Conservation (phyloP, 2,888 invertebrate species). For the Euphydryas editha region DNA sequence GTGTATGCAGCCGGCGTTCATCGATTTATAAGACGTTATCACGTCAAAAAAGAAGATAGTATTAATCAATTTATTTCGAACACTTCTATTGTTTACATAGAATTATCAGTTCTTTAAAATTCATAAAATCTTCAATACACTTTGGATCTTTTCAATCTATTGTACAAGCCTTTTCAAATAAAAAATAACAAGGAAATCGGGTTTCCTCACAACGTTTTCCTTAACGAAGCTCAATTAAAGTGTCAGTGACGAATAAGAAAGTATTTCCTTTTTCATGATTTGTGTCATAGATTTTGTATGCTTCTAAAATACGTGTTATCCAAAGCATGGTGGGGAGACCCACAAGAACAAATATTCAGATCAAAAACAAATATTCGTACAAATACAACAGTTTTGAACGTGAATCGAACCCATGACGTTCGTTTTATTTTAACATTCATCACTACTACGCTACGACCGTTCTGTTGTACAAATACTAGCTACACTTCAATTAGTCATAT, state of each 20-base stretch:
- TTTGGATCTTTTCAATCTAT: not conserved
- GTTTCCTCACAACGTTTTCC: constrained; percentile 1
- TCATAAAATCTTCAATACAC: not conserved
- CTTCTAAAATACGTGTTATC: not conserved
- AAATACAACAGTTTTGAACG: no score
- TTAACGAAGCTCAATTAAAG: not conserved
- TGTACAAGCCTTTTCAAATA: not conserved
- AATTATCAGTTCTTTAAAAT: not conserved
- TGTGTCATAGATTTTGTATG: not conserved
- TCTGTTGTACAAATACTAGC: not conserved
- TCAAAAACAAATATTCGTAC: no score
- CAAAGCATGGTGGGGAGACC: no score
- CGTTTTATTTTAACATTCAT: no score
- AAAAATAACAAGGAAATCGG: not conserved
- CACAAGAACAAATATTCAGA: no score
- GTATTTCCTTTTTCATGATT: not conserved
- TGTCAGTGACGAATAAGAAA: not conserved
- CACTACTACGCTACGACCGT: no score
- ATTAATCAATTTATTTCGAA: no score
- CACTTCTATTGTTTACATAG: not conserved
- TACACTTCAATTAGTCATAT: not conserved
- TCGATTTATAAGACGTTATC: no score
- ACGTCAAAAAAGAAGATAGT: no score
- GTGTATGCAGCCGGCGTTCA: no score
- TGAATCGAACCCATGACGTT: no score